Percentiles rank a stretch among this genome's conserved stretches.
Conservation (phyloP, 2,113 vertebrate genomes). For the Asarcornis scutulata region DNA sequence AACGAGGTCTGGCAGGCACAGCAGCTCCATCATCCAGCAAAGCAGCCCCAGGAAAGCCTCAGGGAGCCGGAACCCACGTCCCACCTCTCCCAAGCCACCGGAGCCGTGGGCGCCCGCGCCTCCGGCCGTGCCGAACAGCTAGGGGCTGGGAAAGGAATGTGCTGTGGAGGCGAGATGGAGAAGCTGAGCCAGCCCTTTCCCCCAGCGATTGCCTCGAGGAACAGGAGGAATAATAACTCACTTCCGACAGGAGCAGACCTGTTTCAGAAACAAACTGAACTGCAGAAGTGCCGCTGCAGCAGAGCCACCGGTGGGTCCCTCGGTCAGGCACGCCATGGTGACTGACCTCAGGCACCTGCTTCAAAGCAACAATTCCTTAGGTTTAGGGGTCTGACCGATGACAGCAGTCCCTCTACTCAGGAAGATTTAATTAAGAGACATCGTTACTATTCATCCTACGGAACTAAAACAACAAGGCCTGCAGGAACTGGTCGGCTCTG, state of each 20-base stretch:
- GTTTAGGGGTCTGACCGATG: not conserved
- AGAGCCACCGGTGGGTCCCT: not conserved
- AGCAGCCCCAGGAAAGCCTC: accelerated
- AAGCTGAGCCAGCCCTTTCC: slow-evolving; percentile 21
- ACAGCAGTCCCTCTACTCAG: not conserved
- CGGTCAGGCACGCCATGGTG: not conserved
- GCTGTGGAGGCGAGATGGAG: not conserved
- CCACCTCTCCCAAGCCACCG: accelerated
- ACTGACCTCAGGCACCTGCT: not conserved
- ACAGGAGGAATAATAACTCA: not conserved
- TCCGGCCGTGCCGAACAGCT: accelerated
- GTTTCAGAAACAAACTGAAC: not conserved
- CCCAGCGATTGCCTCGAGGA: not conserved
- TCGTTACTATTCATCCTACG: not conserved
- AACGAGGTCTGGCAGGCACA: not conserved
- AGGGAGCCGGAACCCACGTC: not conserved
- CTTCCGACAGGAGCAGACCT: not conserved
- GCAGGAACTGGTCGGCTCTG: not conserved
- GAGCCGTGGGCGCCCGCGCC: accelerated
- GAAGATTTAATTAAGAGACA: not conserved
- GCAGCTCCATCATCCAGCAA: not conserved
- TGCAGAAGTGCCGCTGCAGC: not conserved
- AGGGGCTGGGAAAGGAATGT: not conserved
- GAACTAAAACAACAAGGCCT: not conserved
- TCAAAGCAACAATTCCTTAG: not conserved